phyloP scores from a whole-genome alignment of 2,797 vertebrate species.

The Percopsis omiscomaycus region DNA sequence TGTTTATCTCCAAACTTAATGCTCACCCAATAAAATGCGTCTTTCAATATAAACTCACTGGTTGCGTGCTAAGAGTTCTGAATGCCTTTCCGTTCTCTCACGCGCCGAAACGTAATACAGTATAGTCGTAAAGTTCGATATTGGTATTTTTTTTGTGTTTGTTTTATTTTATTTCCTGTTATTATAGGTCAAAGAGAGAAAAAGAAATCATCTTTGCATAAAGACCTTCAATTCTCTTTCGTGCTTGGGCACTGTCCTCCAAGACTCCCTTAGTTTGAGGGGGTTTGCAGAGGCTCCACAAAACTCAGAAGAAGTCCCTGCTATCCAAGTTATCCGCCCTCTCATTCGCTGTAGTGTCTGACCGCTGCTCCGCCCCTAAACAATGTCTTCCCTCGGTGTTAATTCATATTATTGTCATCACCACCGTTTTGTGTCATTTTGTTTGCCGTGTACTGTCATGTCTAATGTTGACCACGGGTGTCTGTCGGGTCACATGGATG shows the following conservation, averaged over 20 bases:
- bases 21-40: slow-evolving; percentile 49
- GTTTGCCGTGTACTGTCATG: slow-evolving; percentile 67
- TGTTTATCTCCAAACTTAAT: slow-evolving; percentile 29
- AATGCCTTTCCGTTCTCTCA: slow-evolving; percentile 48
- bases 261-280: slow-evolving; percentile 49
- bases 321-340: slow-evolving; percentile 70
- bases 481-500: slow-evolving; percentile 69
- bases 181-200: slow-evolving; percentile 61
- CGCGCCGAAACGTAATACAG: slow-evolving; percentile 66
- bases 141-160: slow-evolving; percentile 42
- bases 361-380: slow-evolving; percentile 38
- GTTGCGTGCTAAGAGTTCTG: slow-evolving; percentile 72
- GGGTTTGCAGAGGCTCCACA: slow-evolving; percentile 70
- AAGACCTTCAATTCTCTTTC: slow-evolving; percentile 79
- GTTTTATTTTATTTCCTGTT: slow-evolving; percentile 36
- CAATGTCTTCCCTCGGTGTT: slow-evolving; percentile 53
- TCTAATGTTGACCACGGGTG: slow-evolving; percentile 74
- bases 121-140: slow-evolving; percentile 57
- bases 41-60: slow-evolving; percentile 73
- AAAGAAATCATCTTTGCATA: slow-evolving; percentile 83
- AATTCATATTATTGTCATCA: slow-evolving; percentile 36
- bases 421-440: slow-evolving; percentile 45
- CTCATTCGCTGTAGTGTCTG: slow-evolving; percentile 53
- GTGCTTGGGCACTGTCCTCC: slow-evolving; percentile 75
- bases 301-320: slow-evolving; percentile 51